These are phyloP conservation scores for Gryllus longicercus DNA, from an alignment of 2,888 invertebrate species.

Conservation along the genomic window DNA sequence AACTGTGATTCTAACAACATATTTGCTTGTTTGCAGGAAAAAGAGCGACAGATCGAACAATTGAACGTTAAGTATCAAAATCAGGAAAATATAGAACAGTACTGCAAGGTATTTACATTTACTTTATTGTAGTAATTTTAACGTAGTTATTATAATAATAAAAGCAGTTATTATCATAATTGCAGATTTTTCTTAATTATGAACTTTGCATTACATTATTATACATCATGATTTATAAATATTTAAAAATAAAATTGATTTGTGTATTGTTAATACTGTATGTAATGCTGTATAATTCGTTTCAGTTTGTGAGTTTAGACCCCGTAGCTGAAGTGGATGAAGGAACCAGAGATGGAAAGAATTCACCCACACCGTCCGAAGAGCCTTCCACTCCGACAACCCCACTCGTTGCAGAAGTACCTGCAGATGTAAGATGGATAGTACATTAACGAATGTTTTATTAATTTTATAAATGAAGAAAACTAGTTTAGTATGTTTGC, in stretches of 20 bases:
- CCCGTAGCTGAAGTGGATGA: conserved; percentile 3
- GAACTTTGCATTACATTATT: no score
- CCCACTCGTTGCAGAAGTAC: neutral
- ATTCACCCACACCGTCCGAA: neutral
- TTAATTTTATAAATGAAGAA: no score
- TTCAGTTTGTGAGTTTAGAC: neutral
- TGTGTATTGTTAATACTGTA: no score
- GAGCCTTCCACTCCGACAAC: neutral
- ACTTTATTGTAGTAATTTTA: no score
- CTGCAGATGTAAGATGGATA: neutral
- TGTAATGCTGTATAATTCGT: no score
- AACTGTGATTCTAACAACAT: neutral
- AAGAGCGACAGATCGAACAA: neutral
- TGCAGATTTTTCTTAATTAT: no score
- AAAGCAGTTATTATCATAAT: no score
- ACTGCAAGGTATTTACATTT: neutral
- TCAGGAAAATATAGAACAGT: neutral
- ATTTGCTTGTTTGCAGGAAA: neutral
- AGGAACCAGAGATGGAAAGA: neutral
- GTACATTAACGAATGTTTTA: no score
- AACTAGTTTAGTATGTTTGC: no score
- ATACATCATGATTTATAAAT: no score
- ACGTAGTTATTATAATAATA: no score
- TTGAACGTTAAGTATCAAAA: neutral
- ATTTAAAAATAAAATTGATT: no score